Conservation (phyloP, 1,140 invertebrate genomes). For the Epicauta chinensis region DNA sequence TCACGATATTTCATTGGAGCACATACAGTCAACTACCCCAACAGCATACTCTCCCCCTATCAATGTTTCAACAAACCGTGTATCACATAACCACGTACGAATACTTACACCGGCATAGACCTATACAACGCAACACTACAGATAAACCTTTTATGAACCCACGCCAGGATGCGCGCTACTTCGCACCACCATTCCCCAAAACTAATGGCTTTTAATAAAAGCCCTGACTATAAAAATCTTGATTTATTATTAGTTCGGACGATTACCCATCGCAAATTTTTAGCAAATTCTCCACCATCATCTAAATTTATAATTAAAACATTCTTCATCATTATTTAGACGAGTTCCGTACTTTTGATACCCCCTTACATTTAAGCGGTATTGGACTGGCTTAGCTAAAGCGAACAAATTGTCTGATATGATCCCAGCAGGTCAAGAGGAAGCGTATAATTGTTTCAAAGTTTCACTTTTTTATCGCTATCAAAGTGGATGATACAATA, state of each 20-base stretch:
- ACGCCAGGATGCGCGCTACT: slow-evolving; percentile 13
- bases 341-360: background rate
- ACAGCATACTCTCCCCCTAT: slow-evolving; percentile 9
- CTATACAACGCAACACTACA: slow-evolving; percentile 8
- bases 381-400: background rate
- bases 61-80: slow-evolving; percentile 19
- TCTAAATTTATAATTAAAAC: slow-evolving; percentile 41
- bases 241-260: slow-evolving; percentile 41
- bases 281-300: slow-evolving; percentile 34
- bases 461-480: slow-evolving; percentile 6
- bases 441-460: slow-evolving; percentile 15
- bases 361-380: too few relatives aligned
- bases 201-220: slow-evolving; percentile 44
- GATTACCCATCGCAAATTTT: slow-evolving; percentile 40
- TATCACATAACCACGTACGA: slow-evolving; percentile 14
- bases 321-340: slow-evolving; percentile 39
- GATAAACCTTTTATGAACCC: slow-evolving; percentile 3
- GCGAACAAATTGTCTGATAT: slow-evolving; percentile 13
- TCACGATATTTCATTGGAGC: slow-evolving; percentile 22
- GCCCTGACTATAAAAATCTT: slow-evolving; percentile 42
- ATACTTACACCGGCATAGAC: slow-evolving; percentile 10
- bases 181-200: slow-evolving; percentile 29
- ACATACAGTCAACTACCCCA: slow-evolving; percentile 2
- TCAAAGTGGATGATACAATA: slow-evolving; percentile 2
- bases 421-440: slow-evolving; percentile 4